phyloP scores from a whole-genome alignment of 2,113 vertebrate species.

The Oreochromis spilurus region DNA sequence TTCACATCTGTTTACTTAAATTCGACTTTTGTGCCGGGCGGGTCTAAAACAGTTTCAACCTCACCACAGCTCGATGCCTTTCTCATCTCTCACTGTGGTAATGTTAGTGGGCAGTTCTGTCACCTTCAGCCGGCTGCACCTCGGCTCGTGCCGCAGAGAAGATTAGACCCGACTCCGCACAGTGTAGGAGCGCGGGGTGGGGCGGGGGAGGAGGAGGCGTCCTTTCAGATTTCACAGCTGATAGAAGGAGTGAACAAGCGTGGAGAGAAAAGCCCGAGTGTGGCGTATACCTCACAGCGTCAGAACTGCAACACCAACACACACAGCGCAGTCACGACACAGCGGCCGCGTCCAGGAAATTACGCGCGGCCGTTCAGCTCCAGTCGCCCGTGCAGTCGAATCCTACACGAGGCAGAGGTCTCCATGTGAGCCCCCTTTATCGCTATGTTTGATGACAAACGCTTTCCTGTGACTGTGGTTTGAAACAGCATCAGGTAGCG shows the following conservation, averaged over 20 bases:
- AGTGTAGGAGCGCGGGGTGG: neutral
- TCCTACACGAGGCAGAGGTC: constrained; percentile 18
- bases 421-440: constrained; percentile 6
- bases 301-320: constrained; percentile 36
- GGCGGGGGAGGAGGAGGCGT: neutral
- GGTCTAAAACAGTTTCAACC: neutral
- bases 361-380: constrained; percentile 6
- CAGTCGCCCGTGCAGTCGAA: neutral
- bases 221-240: constrained; percentile 51
- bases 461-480: constrained; percentile 18
- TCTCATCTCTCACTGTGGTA: neutral
- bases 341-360: constrained; percentile 48
- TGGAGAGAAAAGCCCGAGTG: constrained; percentile 13
- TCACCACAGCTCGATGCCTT: neutral
- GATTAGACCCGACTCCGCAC: constrained; percentile 20
- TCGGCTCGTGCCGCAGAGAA: constrained; percentile 12
- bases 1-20: neutral
- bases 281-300: constrained; percentile 18
- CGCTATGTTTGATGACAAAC: constrained; percentile 44
- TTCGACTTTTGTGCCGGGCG: neutral
- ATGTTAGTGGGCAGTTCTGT: neutral
- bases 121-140: neutral
- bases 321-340: constrained; percentile 45
- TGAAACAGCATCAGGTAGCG: constrained; percentile 27
- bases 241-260: constrained; percentile 21